Evolutionary conservation across 2,797 vertebrate species (phyloP), one percentile per base, ranked within the genome.

Genomic region (Danio tinwini): DNA sequence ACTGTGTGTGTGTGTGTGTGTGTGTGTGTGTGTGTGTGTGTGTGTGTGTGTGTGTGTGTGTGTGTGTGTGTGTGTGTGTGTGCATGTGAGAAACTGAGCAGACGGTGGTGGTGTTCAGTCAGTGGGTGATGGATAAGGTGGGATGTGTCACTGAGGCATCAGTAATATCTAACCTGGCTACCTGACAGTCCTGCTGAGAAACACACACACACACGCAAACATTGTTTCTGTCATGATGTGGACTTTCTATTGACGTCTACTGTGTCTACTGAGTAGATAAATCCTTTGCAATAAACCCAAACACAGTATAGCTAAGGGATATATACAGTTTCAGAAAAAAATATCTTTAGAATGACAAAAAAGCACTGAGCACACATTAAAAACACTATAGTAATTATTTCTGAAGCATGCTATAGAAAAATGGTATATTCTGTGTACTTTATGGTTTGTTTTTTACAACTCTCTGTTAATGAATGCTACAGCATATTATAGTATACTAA

Each of bases 161-260:
- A 40, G 42, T 77, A 82, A 85, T 84, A 81, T 74, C 63, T 68
- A 85, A 82, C 74, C 76, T 82, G 83, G 72, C 81, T 74, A 82
- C 81, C 81, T 74, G 73, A 77, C 63, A 37, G 71, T 44, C 58
- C 58, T 63, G 52, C 74, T 59, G 62, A 82, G 68, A 67, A 64
- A 42, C 8, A 12, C 49, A 12, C 49, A 12, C 8, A 81, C 2
- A 76, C 61, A 73, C 47, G 53, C 19, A 59, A 29, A 29, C 29
- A 29, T 29, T 29, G 1, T 29, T 68, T 44, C 13, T 58, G 58
- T 62, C 29, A 62, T 62, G 16, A 17, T 8, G 13, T 10, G 45
- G 19, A 74, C 14, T 74, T 50, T 74, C 44, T 58, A 74, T n/a
- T 73, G 53, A 45, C 8, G 0, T 73, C 17, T 73, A 45, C 70